These are phyloP conservation scores for Elysia crispata DNA, from an alignment of 2,888 invertebrate genomes.

Conservation along the genomic window DNA sequence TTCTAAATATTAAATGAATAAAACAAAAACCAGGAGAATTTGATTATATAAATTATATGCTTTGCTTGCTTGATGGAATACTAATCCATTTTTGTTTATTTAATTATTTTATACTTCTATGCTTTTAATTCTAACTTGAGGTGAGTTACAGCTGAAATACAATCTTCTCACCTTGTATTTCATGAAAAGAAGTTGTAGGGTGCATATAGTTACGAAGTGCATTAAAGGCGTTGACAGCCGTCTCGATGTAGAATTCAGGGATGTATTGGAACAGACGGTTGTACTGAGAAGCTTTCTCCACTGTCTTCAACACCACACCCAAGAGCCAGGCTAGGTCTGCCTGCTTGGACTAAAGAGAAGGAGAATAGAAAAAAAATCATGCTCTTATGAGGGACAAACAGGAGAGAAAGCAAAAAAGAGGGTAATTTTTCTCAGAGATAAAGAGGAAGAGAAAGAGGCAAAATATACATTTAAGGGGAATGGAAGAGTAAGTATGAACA, in stretches of 20 bases:
- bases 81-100: no score
- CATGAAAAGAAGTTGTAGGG: conserved; percentile 82
- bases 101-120: no score
- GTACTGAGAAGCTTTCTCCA: conserved; percentile 81
- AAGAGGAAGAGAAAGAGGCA: background rate
- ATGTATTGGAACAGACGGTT: conserved; percentile 85
- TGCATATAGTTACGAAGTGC: conserved; percentile 84
- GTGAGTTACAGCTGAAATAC: no score
- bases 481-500: no score
- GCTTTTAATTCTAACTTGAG: no score
- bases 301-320: conserved; percentile 81
- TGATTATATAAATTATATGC: no score
- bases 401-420: background rate
- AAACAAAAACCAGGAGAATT: background rate
- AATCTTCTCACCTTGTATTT: conserved; percentile 78
- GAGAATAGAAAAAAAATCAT: background rate
- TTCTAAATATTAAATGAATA: no score
- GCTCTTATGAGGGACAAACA: background rate
- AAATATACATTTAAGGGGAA: no score
- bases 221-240: conserved; percentile 83
- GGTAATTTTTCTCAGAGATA: background rate
- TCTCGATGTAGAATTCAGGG: conserved; percentile 86
- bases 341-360: conserved; percentile 80
- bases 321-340: conserved; percentile 82
- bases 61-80: no score